Evolutionary conservation across 2,113 vertebrate species (phyloP), one percentile per base, ranked within the genome.

Genomic region (Phalacrocorax carbo): DNA sequence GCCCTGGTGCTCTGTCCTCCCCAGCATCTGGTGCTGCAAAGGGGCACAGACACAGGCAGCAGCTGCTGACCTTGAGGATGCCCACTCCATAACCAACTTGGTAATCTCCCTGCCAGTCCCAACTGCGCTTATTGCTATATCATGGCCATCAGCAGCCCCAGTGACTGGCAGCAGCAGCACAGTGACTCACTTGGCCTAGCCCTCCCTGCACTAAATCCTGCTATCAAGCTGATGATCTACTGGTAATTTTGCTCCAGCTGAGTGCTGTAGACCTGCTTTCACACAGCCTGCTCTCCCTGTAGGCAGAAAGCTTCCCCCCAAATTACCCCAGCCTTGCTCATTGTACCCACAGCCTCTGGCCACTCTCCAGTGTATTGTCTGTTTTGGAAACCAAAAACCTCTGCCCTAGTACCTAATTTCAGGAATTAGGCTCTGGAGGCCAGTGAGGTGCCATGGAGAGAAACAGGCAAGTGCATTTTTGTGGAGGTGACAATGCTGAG

Each of bases 201-300:
- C 48, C 66, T 95, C 75, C 69, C 79, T 85, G 36, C 26, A 51
- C 57, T 94, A 78, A 82, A 52, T 90, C 69, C 91, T 78, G 42
- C 69, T 96, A 95, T 97, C 93, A 8, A 46, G 44, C 77, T 95
- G 93, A 96, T 97, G 96, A 97, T 95, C 96, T 90, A 84, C 30
- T 1, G n/a, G 86, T 83, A 94, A 91, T 79, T 94, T 93, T 89
- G 61, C 61, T 96, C 89, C 91, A 85, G 73, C 73, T 82, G 81
- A 93, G 82, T 52, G 54, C 95, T 96, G 27, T 30, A 90, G 89
- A 82, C 96, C 91, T 96, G 85, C 96, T 96, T 51, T 97, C 75
- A 95, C 34, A 55, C 92, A 97, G 82, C 80, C 90, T 90, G 76
- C 71, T 94, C 88, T 75, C 94, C 95, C 97, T 96, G 79, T 94